Conservation (phyloP, 2,888 invertebrate genomes). For the Hydraecia micacea region DNA sequence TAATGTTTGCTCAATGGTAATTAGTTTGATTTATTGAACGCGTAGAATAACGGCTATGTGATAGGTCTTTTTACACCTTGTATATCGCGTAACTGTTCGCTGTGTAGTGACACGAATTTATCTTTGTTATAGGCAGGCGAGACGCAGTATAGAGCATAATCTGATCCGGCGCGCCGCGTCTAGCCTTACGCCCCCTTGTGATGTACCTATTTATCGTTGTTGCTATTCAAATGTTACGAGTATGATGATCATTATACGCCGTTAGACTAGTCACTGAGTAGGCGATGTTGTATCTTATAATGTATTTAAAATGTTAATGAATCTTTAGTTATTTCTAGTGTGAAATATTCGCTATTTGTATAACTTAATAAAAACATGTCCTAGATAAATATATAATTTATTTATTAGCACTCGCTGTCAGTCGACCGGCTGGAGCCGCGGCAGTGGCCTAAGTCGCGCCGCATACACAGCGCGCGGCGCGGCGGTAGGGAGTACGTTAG, state of each 20-base stretch:
- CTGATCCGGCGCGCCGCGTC: constrained; percentile 66
- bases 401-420: constrained; percentile 83
- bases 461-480: constrained; percentile 49
- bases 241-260: constrained; percentile 82
- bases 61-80: neutral
- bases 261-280: constrained; percentile 90
- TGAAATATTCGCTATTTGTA: constrained; percentile 86
- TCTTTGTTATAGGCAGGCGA: constrained; percentile 66
- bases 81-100: no score
- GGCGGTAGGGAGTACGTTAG: constrained; percentile 68
- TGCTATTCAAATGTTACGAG: constrained; percentile 85
- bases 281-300: constrained; percentile 88
- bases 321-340: constrained; percentile 89
- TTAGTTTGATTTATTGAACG: neutral
- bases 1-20: no score
- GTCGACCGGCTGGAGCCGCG: constrained; percentile 58
- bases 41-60: neutral
- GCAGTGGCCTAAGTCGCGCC: constrained; percentile 62
- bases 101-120: neutral
- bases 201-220: constrained; percentile 85
- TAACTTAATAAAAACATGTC: constrained; percentile 80
- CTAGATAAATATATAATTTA: constrained; percentile 84
- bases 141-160: constrained; percentile 62
- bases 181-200: constrained; percentile 78
- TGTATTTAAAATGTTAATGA: constrained; percentile 86